Percentiles rank a stretch among this genome's conserved stretches.
Conservation (phyloP, 2,888 invertebrate species). For the Parapristionchus giblindavisi region DNA sequence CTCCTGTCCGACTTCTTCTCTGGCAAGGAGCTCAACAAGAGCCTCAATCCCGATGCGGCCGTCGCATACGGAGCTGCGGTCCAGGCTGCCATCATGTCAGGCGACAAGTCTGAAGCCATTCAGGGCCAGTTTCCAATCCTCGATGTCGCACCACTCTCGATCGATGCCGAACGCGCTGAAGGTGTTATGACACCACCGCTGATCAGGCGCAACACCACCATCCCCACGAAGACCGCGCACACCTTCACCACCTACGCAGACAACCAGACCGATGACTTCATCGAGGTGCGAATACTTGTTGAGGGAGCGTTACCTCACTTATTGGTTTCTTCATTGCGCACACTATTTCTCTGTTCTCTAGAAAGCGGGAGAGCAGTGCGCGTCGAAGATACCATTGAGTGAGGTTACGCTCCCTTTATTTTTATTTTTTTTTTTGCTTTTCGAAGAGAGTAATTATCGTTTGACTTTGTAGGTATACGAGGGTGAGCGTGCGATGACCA, state of each 20-base stretch:
- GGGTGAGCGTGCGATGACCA: conserved; percentile 84
- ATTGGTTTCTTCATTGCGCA: no score
- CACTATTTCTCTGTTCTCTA: no score
- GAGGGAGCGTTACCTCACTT: no score
- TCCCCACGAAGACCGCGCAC: conserved; percentile 70
- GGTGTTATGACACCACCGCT: conserved; percentile 92
- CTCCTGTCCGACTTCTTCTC: conserved; percentile 85
- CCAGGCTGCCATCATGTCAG: conserved; percentile 76
- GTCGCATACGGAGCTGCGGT: conserved; percentile 87
- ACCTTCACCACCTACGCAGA: conserved; percentile 88
- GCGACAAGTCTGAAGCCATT: conserved; percentile 77
- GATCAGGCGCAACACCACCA: conserved; percentile 77
- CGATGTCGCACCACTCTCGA: conserved; percentile 89
- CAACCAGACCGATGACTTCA: conserved; percentile 88
- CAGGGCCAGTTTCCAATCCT: conserved; percentile 90
- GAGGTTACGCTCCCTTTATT: no score
- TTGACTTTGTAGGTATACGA: no score
- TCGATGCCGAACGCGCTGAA: conserved; percentile 89
- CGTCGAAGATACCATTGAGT: no score
- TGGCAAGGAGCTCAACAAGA: conserved; percentile 90
- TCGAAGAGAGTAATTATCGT: no score
- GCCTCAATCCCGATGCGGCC: conserved; percentile 94
- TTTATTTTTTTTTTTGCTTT: no score
- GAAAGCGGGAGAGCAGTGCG: no score
- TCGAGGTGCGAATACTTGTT: conserved; percentile 77